Conservation (phyloP, 2,797 vertebrate genomes). For the Bryconaethiops microstoma region DNA sequence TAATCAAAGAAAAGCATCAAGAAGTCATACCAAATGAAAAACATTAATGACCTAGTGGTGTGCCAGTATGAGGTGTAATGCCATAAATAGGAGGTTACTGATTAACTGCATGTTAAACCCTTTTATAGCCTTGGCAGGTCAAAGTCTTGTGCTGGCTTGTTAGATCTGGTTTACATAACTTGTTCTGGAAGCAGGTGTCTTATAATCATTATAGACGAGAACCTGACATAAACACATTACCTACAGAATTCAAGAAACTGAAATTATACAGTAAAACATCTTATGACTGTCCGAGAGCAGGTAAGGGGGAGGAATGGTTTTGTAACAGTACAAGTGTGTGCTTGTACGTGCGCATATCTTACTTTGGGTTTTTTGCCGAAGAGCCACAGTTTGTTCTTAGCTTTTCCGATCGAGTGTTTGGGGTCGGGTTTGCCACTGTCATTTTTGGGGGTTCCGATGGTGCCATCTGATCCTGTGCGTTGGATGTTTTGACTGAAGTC, state of each 20-base stretch:
- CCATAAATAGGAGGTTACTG: slow-evolving; percentile 29
- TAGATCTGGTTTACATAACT: slow-evolving; percentile 11
- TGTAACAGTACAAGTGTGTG: not conserved
- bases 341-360: slow-evolving; percentile 48
- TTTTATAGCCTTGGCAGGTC: slow-evolving; percentile 40
- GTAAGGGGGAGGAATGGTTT: not conserved
- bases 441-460: slow-evolving; percentile 90
- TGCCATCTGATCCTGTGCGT: slow-evolving; percentile 92
- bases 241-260: not conserved
- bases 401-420: slow-evolving; percentile 86
- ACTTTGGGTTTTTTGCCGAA: slow-evolving; percentile 99
- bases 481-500: slow-evolving; percentile 98
- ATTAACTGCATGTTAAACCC: slow-evolving; percentile 37
- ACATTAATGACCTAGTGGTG: not conserved
- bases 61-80: not conserved
- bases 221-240: not conserved
- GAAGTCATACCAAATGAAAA: not conserved
- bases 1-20: not conserved
- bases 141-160: slow-evolving; percentile 43
- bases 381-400: slow-evolving; percentile 99
- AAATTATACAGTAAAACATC: not conserved
- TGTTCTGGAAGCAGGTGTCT: slow-evolving; percentile 22
- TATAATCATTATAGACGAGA: not conserved
- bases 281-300: not conserved
- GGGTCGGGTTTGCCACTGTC: slow-evolving; percentile 85